A percentile compares a stretch with the other conserved stretches of the same genome.
phyloP scores from a whole-genome alignment of 1,140 invertebrate genomes.

The Elysia chlorotica region DNA sequence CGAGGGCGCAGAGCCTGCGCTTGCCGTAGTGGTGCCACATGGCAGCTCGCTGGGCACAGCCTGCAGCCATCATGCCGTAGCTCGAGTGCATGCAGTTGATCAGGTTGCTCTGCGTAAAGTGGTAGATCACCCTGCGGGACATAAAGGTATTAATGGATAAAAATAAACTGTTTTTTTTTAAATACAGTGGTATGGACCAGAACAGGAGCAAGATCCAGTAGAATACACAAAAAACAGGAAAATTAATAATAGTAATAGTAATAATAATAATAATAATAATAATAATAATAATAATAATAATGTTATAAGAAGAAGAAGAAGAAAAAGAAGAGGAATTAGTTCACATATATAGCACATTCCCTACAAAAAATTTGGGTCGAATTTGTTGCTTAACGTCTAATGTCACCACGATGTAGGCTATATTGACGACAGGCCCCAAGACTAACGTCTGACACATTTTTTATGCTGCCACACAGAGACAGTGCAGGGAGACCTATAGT shows the following conservation, averaged over 20 bases:
- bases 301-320: no score
- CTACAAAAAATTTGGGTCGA: no score
- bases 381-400: no score
- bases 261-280: conserved; percentile 8
- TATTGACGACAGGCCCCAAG: neutral
- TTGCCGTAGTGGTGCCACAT: conserved; percentile 88
- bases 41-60: conserved; percentile 78
- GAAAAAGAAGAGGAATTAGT: neutral
- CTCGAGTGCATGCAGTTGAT: conserved; percentile 84
- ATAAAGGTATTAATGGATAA: neutral
- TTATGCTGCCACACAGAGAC: neutral
- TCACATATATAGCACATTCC: neutral
- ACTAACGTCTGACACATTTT: neutral
- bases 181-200: neutral
- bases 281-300: neutral
- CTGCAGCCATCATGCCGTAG: conserved; percentile 78
- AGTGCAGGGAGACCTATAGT: no score
- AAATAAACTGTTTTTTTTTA: no score
- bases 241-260: neutral
- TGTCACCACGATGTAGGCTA: neutral
- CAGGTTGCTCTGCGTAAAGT: conserved; percentile 81
- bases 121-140: conserved; percentile 68
- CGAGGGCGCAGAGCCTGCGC: conserved; percentile 76
- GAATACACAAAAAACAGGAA: neutral
- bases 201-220: neutral